phyloP scores from a whole-genome alignment of 2,888 invertebrate genomes.

The Liodrosophila aerea region DNA sequence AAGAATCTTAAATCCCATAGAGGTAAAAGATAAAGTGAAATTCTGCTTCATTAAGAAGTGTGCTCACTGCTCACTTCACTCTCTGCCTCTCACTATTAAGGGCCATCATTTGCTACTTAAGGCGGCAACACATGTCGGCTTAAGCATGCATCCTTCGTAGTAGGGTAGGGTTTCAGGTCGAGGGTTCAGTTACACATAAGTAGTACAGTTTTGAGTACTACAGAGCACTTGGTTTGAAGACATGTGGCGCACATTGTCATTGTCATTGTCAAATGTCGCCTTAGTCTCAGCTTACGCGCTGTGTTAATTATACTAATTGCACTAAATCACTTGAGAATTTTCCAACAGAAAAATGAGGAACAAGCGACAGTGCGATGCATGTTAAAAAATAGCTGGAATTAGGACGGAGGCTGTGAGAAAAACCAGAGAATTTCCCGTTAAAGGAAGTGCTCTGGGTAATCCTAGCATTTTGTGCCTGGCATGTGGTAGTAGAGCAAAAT shows the following conservation, averaged over 20 bases:
- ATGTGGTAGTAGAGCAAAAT: slow-evolving; percentile 65
- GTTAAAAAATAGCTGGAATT: slow-evolving; percentile 58
- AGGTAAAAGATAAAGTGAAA: too few relatives aligned
- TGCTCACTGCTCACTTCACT: neutral
- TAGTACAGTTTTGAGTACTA: neutral
- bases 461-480: slow-evolving; percentile 55
- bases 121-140: slow-evolving; percentile 67
- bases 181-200: slow-evolving; percentile 13
- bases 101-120: slow-evolving; percentile 58
- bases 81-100: slow-evolving; percentile 15
- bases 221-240: slow-evolving; percentile 42
- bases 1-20: too few relatives aligned
- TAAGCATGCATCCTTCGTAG: slow-evolving; percentile 44
- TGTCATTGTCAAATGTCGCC: slow-evolving; percentile 69
- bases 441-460: slow-evolving; percentile 49
- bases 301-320: slow-evolving; percentile 77
- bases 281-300: slow-evolving; percentile 69
- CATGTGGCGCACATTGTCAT: slow-evolving; percentile 64
- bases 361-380: neutral
- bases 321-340: slow-evolving; percentile 75
- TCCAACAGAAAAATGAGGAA: slow-evolving; percentile 9
- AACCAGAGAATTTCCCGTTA: slow-evolving; percentile 9
- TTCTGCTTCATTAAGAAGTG: too few relatives aligned
- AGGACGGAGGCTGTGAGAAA: slow-evolving; percentile 66
- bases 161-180: slow-evolving; percentile 22